Base-by-base conservation (phyloP, 2,113 vertebrate species). In the Connochaetes taurinus region DNA sequence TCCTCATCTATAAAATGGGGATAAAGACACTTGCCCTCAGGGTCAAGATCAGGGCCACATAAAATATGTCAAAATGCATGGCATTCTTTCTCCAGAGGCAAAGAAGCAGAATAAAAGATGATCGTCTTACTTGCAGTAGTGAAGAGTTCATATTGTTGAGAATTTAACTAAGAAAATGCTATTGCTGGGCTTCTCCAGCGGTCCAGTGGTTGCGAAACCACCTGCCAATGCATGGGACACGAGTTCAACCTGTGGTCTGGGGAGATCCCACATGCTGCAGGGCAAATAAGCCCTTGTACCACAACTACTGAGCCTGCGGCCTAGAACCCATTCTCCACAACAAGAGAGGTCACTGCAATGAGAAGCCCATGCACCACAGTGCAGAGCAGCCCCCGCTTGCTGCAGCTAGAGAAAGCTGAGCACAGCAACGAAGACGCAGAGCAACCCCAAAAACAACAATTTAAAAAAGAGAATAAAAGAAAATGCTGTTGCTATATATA, bases 381-480 rank as follows among this genome's bases (percentile, higher is more conserved):
- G 36, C 25, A 27, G 12, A 25, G 23, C 21, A 43, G 71, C 21
- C 12, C 36, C 71, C 0, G 6, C 12, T 6, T 7, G 36, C 71
- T 76, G 71, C 23, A 76, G 6, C 71, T 43, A 27, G 71, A 76
- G 36, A 14, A 76, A 14, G 21, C 36, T 12, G 3, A 43, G 71
- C 23, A 25, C 3, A 1, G 36, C 36, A 13, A 43, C 3, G 1
- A 27, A 43, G 40, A 76, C 1, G 3, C 40, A 25, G 36, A 25
- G 36, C 36, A 74, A 40, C 71, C 71, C 23, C 0, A 76, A 76
- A 43, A 14, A 3, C 21, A 76, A 27, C 27, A 7, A 43, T 11
- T 71, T 1, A 4, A 43, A 76, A 76, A 43, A 76, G 11, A 43
- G 40, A 43, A 43, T 7, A 14, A 50, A 29, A 71, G 50, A n/a